phyloP scores from a whole-genome alignment of 35 echinoderm and acorn worm genomes.

The Lytechinus variegatus region DNA sequence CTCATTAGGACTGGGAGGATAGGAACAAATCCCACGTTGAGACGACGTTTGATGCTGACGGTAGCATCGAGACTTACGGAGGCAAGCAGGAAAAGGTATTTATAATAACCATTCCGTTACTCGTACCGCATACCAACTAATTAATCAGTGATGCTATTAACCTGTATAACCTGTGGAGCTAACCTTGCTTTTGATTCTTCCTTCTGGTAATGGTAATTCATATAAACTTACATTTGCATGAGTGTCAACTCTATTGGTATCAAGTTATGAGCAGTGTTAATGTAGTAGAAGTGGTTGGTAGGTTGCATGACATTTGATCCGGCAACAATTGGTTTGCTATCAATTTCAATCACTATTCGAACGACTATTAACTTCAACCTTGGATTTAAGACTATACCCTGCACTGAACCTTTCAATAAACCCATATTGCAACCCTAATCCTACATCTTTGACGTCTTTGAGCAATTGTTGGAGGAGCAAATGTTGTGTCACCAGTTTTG shows the following conservation, averaged over 20 bases:
- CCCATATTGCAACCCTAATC: too few relatives aligned
- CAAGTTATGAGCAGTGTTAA: neutral
- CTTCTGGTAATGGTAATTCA: neutral
- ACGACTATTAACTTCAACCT: too few relatives aligned
- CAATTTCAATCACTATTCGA: too few relatives aligned
- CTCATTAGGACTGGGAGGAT: slow-evolving; percentile 67
- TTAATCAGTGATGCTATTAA: neutral
- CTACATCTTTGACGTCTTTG: too few relatives aligned
- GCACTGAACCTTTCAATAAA: too few relatives aligned
- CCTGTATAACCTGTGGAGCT: neutral
- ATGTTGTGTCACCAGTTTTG: too few relatives aligned
- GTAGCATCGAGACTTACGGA: slow-evolving; percentile 74
- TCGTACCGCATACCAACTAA: neutral
- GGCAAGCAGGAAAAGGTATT: slow-evolving; percentile 49
- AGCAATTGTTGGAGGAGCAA: too few relatives aligned
- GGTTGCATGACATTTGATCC: neutral
- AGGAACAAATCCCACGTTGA: slow-evolving; percentile 66
- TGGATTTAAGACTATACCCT: too few relatives aligned
- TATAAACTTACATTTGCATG: neutral
- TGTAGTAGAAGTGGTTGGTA: neutral
- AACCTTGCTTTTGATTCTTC: neutral
- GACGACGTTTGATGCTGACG: slow-evolving; percentile 92
- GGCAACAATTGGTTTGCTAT: too few relatives aligned
- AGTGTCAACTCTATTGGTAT: neutral
- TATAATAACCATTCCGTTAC: neutral